These are phyloP conservation scores for Lithosia quadra DNA, from an alignment of 2,888 invertebrate species.

Conservation along the genomic window DNA sequence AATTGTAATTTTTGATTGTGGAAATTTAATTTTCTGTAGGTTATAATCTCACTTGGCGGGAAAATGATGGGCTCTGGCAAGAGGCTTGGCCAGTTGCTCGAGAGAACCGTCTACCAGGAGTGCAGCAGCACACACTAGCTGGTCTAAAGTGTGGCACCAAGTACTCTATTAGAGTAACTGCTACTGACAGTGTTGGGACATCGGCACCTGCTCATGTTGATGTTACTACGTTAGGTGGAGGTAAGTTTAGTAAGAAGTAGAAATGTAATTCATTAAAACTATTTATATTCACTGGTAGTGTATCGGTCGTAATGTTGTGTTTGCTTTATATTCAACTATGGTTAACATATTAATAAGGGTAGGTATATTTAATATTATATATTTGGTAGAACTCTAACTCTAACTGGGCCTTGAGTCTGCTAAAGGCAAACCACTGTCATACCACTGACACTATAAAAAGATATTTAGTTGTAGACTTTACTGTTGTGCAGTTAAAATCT, in stretches of 20 bases:
- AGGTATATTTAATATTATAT: too few species aligned
- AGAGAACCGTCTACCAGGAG: conserved; percentile 86
- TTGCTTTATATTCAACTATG: too few species aligned
- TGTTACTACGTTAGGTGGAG: conserved; percentile 87
- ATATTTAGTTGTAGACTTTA: too few species aligned
- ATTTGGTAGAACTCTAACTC: too few species aligned
- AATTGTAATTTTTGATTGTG: not conserved
- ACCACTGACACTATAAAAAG: too few species aligned
- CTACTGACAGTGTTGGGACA: conserved; percentile 93
- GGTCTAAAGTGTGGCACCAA: conserved; percentile 94
- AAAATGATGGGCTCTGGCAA: conserved; percentile 82
- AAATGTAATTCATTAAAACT: not conserved
- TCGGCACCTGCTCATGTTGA: conserved; percentile 90
- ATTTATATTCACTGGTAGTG: too few species aligned
- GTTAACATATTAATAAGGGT: too few species aligned
- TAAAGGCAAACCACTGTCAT: too few species aligned
- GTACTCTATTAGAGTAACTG: conserved; percentile 93
- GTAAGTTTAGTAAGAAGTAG: conserved; percentile 60
- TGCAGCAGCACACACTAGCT: conserved; percentile 88
- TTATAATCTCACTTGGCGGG: conserved; percentile 84
- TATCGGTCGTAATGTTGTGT: too few species aligned
- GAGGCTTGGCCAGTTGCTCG: conserved; percentile 88
- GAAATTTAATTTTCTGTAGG: conserved; percentile 56
- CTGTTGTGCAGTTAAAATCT: too few species aligned
- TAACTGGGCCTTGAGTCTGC: too few species aligned